Evolutionary conservation across 2,888 invertebrate genomes (phyloP).

Genomic region (Dichetophora obliterata): DNA sequence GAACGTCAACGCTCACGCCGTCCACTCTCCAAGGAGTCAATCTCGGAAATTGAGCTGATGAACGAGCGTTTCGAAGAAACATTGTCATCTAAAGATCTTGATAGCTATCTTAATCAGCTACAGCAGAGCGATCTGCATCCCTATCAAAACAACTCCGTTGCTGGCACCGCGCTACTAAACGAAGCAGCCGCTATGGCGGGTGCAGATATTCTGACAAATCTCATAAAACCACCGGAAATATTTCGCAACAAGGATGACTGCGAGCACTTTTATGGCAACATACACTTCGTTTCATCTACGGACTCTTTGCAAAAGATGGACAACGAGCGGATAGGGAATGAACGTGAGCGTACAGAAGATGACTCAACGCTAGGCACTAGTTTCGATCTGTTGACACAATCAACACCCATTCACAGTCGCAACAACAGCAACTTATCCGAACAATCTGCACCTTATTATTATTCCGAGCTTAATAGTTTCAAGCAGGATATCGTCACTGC

Average conservation of each 20-base stretch:
- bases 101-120: constrained; percentile 78
- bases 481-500: constrained; percentile 51
- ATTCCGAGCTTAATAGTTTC: constrained; percentile 75
- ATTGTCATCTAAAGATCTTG: constrained; percentile 75
- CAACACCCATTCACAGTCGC: constrained; percentile 73
- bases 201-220: constrained; percentile 59
- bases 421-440: constrained; percentile 75
- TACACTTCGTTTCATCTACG: constrained; percentile 67
- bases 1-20: constrained; percentile 78
- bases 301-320: constrained; percentile 64
- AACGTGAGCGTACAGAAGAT: constrained; percentile 52
- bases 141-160: constrained; percentile 58
- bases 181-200: constrained; percentile 55
- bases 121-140: constrained; percentile 71
- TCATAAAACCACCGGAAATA: constrained; percentile 68
- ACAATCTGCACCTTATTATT: constrained; percentile 86
- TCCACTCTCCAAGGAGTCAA: constrained; percentile 82
- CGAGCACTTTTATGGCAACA: constrained; percentile 68
- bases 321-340: constrained; percentile 42
- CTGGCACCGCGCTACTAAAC: constrained; percentile 49
- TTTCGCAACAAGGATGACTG: constrained; percentile 67
- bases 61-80: constrained; percentile 73
- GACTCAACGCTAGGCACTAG: constrained; percentile 53
- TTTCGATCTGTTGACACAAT: constrained; percentile 48
- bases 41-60: constrained; percentile 76